These are phyloP conservation scores for Troilus luridus DNA, from an alignment of 2,888 invertebrate species.

Conservation along the genomic window DNA sequence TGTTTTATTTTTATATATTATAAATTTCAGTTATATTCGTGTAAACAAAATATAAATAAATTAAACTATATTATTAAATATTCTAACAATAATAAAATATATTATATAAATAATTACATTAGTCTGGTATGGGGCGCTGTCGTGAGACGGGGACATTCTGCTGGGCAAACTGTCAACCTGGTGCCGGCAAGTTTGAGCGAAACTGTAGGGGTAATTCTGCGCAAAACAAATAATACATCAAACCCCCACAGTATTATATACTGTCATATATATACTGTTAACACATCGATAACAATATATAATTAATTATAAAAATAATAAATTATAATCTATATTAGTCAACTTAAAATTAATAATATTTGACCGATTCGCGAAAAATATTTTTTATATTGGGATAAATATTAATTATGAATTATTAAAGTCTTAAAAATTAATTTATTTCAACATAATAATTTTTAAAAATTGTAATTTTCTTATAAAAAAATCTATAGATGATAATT, in stretches of 20 bases:
- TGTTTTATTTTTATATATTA: too few species aligned
- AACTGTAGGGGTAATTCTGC: conserved; percentile 57
- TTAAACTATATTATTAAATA: neutral
- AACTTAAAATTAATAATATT: neutral
- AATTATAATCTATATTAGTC: neutral
- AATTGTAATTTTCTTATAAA: too few species aligned
- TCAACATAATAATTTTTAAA: neutral
- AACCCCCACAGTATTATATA: conserved; percentile 10
- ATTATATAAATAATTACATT: conserved; percentile 53
- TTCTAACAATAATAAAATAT: conserved; percentile 26
- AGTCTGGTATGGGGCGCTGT: conserved; percentile 48
- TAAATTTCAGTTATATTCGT: too few species aligned
- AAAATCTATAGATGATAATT: too few species aligned
- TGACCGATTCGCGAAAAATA: neutral
- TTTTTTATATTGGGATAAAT: neutral
- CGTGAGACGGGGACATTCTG: conserved; percentile 47
- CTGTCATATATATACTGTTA: conserved; percentile 3
- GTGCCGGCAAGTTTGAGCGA: conserved; percentile 55
- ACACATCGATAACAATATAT: conserved; percentile 20
- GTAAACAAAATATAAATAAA: neutral
- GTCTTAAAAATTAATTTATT: neutral
- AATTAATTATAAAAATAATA: neutral
- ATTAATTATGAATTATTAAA: neutral
- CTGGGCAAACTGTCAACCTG: conserved; percentile 50
- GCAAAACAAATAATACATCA: conserved; percentile 36